These are phyloP conservation scores for Metopolophium dirhodum DNA, from an alignment of 1,140 invertebrate genomes.

Conservation along the genomic window DNA sequence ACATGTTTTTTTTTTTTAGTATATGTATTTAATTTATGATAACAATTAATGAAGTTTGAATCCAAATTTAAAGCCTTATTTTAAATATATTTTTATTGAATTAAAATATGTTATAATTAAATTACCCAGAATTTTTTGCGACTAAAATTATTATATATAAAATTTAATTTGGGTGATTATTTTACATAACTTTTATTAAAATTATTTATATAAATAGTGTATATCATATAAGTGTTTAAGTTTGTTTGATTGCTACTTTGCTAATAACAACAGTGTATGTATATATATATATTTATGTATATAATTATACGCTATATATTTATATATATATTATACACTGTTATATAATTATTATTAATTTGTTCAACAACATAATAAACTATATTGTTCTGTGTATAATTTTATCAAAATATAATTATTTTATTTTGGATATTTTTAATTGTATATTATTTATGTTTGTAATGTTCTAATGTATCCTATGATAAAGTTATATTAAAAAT, in stretches of 20 bases:
- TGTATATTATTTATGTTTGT: not conserved
- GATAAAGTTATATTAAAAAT: no score
- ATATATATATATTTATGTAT: not conserved
- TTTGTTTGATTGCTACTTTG: slow-evolving; percentile 52
- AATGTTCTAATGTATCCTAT: no score
- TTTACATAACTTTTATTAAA: slow-evolving; percentile 6
- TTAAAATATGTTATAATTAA: slow-evolving; percentile 2
- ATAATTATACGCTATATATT: not conserved
- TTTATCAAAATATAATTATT: slow-evolving; percentile 31
- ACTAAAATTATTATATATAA: not conserved
- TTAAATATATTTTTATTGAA: slow-evolving; percentile 33
- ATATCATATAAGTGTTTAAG: slow-evolving; percentile 53
- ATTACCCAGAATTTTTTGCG: not conserved
- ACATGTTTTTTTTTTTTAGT: not conserved
- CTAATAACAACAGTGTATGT: slow-evolving; percentile 17
- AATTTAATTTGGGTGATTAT: not conserved
- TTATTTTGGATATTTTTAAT: slow-evolving; percentile 27
- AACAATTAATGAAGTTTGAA: slow-evolving; percentile 18
- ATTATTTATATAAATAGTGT: slow-evolving; percentile 19
- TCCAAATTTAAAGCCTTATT: not conserved
- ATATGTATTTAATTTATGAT: not conserved
- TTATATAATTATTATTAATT: slow-evolving; percentile 37
- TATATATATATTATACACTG: not conserved
- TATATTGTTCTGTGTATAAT: slow-evolving; percentile 44
- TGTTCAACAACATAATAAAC: slow-evolving; percentile 28